Base-by-base conservation (phyloP, 1,140 invertebrate genomes). In the Dinoponera quadriceps region DNA sequence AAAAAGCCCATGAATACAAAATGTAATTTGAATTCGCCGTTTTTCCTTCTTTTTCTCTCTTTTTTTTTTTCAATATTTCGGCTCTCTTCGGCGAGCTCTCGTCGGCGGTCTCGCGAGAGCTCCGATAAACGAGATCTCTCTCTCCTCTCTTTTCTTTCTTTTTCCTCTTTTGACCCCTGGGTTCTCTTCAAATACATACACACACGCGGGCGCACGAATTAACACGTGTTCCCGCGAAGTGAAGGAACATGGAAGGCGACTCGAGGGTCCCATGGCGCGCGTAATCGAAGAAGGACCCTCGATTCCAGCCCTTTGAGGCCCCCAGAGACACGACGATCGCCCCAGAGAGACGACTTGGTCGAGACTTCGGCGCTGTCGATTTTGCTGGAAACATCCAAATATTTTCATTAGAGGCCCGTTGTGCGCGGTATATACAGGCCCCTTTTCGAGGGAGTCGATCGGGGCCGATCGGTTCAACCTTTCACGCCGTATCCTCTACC, bases 381-480 rank as follows among this genome's bases (percentile, higher is more conserved):
- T 78, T 90, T 94, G 95, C 63, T 90, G 49, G 69, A 98, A 88
- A 91, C 69, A 91, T 93, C 91, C 85, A 92, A 93, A 93, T 93
- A 92, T 93, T 93, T 92, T 92, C 88, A 88, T 93, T 91, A 83
- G 83, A 77, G 59, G 73, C 62, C 69, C 33, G 22, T 80, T 29
- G 72, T 65, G 65, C 48, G 55, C 65, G 57, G 82, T 87, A 84
- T 85, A 86, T 78, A 77, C 85, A 33, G 72, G 69, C 29, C 14
- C 5, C 60, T 51, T 65, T 62, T 57, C 78, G 44, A 25, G 22
- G 54, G 48, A 38, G 51, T 55, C 48, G 74, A 55, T 73, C 60
- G 59, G 18, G 2, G 2, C 25, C 38, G 51, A 57, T 74, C 16
- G 16, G 11, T 14, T 62, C 18, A 75, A 44, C 14, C 66, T 60